Percentiles rank a stretch among this genome's conserved stretches.
Conservation (phyloP, 2,888 invertebrate genomes). For the Pardosa pseudoannulata region DNA sequence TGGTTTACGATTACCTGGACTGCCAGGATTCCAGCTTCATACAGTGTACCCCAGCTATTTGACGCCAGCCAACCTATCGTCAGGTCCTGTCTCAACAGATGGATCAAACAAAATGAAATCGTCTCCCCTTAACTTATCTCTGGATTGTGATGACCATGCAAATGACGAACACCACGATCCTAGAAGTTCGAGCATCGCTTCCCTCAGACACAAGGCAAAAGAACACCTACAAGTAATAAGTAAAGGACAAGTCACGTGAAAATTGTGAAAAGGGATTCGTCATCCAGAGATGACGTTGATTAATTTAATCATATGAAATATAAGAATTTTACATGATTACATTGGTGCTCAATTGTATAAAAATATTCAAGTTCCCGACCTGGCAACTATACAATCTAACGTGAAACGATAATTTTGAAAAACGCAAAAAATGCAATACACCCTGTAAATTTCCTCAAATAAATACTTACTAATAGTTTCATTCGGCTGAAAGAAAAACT, state of each 20-base stretch:
- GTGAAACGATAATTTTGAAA: no score
- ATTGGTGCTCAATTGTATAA: no score
- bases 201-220: conserved; percentile 92
- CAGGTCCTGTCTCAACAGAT: conserved; percentile 74
- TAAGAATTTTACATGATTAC: no score
- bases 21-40: conserved; percentile 91
- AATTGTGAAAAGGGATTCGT: no score
- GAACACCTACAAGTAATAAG: conserved; percentile 94
- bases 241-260: conserved; percentile 83
- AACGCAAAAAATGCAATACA: no score
- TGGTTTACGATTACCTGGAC: conserved; percentile 79
- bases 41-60: conserved; percentile 88
- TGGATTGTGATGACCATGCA: conserved; percentile 41
- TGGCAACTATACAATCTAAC: no score
- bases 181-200: conserved; percentile 91
- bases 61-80: conserved; percentile 80
- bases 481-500: no score
- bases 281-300: no score
- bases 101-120: background rate
- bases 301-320: no score
- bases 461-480: no score
- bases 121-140: conserved; percentile 69
- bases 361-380: no score
- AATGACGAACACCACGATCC: conserved; percentile 81
- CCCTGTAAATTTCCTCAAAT: no score